Percentiles rank a stretch among this genome's conserved stretches.
These are phyloP conservation scores for Lamellibrachia columna DNA, from an alignment of 2,888 invertebrate genomes.

Conservation along the genomic window DNA sequence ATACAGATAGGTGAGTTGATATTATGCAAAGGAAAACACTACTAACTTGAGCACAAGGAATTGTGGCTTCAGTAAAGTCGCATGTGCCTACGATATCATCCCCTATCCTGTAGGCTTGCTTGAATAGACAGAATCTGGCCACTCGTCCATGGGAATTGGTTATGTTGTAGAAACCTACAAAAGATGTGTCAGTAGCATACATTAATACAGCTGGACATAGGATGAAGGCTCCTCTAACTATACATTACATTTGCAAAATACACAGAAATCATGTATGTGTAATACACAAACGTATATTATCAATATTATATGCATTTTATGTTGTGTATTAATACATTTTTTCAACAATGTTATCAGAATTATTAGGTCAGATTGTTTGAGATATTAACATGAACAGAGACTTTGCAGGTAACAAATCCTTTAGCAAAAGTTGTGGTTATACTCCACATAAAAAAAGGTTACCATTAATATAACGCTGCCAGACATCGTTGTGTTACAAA, in stretches of 20 bases:
- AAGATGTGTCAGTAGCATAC: conserved; percentile 14
- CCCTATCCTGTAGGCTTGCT: conserved; percentile 93
- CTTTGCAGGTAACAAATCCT: no score
- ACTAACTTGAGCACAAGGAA: conserved; percentile 78
- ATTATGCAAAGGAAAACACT: neutral
- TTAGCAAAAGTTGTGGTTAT: neutral
- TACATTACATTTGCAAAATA: no score
- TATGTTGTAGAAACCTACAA: conserved; percentile 67
- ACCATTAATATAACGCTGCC: no score
- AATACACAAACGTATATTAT: neutral
- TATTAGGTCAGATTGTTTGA: no score
- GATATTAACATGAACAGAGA: no score
- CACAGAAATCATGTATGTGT: neutral
- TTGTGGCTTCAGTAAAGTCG: conserved; percentile 89
- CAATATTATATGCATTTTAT: neutral
- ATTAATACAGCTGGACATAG: neutral
- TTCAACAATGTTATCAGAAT: no score
- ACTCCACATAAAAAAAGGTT: neutral
- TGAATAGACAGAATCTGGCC: conserved; percentile 92
- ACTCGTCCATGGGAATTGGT: conserved; percentile 85
- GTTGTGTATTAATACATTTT: no score
- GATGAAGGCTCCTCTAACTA: neutral
- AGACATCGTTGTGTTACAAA: no score
- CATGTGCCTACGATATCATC: conserved; percentile 97
- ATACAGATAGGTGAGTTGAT: no score